Evolutionary conservation across 1,140 invertebrate species (phyloP), one percentile per base, ranked within the genome.

Genomic region (Onthophagus taurus): DNA sequence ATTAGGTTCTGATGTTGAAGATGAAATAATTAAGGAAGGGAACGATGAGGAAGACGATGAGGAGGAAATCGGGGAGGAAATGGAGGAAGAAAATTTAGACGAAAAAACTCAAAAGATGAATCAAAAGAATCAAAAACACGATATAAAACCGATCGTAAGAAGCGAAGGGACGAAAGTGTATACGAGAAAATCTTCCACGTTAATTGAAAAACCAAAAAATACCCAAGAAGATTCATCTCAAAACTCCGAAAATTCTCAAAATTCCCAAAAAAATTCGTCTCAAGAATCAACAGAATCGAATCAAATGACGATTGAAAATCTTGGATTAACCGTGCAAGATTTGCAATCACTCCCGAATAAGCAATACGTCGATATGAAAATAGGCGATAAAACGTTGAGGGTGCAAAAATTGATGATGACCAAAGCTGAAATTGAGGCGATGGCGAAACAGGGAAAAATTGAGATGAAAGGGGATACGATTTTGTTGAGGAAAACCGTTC

Each of bases 401-500:
- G 72, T 77, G 2, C 71, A 76, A 52, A 75, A 75, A 57, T 71
- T 76, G 29, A 64, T 73, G 0, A 69, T 77, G 63, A 74, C 72
- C 11, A 76, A 75, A 56, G 70, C 72, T 4, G 70, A 76, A 58
- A 72, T 76, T 13, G 71, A 72, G 45, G 71, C 66, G 1, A 74
- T 76, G 69, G 70, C 72, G 9, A 74, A 73, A 48, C 64, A 74
- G 49, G 73, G 74, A 13, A 69, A 73, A 17, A 60, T 75, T 9
- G 66, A 71, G 56, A 66, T 74, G 54, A 72, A 72, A 61, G 71
- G 70, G 49, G 51, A 57, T 31, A 47, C 49, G 21, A 53, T 60
- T 41, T 48, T 61, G 23, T 37, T 60, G n/a, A 56, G 52, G 26
- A 54, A 53, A 13, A 21, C 17, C 3, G 11, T 29, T 2, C 12